Percentiles rank a stretch among this genome's conserved stretches.
Evolutionary conservation across 2,797 vertebrate species (phyloP).

Genomic region (Vespertilio murinus): DNA sequence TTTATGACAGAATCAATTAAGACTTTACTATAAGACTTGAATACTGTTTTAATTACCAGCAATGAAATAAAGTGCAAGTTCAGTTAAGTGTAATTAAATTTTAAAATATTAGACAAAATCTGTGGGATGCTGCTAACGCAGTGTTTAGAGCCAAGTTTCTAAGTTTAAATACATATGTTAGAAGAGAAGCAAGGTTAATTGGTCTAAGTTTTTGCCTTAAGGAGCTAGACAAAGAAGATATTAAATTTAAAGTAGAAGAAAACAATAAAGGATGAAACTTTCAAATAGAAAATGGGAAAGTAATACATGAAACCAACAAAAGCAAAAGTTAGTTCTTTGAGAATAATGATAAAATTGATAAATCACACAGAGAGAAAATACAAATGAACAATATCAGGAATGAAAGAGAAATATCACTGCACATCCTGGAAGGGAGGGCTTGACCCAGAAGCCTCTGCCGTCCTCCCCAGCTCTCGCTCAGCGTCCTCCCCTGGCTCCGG

Average conservation of each 20-base stretch:
- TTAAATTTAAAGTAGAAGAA: not conserved
- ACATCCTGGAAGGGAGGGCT: too few species aligned
- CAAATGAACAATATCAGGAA: not conserved
- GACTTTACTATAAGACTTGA: conserved; percentile 53
- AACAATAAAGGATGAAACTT: not conserved
- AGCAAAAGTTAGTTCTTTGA: not conserved
- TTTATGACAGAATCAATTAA: conserved; percentile 47
- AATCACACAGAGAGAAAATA: not conserved
- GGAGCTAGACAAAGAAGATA: not conserved
- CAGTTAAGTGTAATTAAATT: conserved; percentile 75
- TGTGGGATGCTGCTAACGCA: not conserved
- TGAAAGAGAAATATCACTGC: not conserved
- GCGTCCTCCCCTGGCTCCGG: not conserved
- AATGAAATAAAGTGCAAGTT: conserved; percentile 78
- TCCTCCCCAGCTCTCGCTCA: not conserved
- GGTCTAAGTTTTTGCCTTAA: not conserved
- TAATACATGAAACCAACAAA: not conserved
- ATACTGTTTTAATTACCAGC: conserved; percentile 74
- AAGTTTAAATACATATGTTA: not conserved
- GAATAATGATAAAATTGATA: not conserved
- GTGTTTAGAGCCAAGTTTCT: not conserved
- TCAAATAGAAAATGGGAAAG: not conserved
- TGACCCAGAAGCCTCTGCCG: not conserved
- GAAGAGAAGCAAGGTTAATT: not conserved
- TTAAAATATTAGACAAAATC: not conserved